These are phyloP conservation scores for Ruditapes philippinarum DNA, from an alignment of 1,140 invertebrate genomes.

Conservation along the genomic window DNA sequence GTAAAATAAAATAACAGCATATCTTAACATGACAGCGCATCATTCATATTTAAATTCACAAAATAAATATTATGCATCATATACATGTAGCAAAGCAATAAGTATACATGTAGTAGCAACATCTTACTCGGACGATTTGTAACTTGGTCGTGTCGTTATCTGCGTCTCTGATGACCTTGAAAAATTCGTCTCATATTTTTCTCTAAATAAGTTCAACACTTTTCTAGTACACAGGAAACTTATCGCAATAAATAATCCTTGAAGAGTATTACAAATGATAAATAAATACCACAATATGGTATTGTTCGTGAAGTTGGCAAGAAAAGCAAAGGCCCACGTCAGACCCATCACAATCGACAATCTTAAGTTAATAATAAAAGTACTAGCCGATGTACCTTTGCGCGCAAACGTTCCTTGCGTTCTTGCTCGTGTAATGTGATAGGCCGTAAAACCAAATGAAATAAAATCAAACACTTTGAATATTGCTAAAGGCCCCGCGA, in stretches of 20 bases:
- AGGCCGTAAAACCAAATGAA: slow-evolving; percentile 80
- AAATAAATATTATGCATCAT: no score
- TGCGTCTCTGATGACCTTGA: background rate
- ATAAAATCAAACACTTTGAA: slow-evolving; percentile 80
- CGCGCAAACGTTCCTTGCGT: slow-evolving; percentile 35
- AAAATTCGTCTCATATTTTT: background rate
- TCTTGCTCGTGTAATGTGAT: slow-evolving; percentile 86
- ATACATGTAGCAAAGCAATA: no score
- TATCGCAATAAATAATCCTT: slow-evolving; percentile 73
- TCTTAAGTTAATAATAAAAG: slow-evolving; percentile 87
- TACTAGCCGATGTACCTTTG: slow-evolving; percentile 57
- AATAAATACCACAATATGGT: slow-evolving; percentile 72
- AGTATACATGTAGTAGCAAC: no score
- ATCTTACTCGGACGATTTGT: background rate
- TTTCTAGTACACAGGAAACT: slow-evolving; percentile 69
- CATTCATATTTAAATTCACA: no score
- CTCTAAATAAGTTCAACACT: slow-evolving; percentile 40
- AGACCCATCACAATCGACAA: slow-evolving; percentile 85
- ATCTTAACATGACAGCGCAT: no score
- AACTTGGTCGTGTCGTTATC: background rate
- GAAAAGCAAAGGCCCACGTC: slow-evolving; percentile 84
- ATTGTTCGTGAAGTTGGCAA: slow-evolving; percentile 69
- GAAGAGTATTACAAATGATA: slow-evolving; percentile 77
- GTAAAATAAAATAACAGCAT: no score
- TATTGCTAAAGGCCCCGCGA: slow-evolving; percentile 81